phyloP scores from a whole-genome alignment of 2,888 invertebrate species.

The Sepiola atlantica region DNA sequence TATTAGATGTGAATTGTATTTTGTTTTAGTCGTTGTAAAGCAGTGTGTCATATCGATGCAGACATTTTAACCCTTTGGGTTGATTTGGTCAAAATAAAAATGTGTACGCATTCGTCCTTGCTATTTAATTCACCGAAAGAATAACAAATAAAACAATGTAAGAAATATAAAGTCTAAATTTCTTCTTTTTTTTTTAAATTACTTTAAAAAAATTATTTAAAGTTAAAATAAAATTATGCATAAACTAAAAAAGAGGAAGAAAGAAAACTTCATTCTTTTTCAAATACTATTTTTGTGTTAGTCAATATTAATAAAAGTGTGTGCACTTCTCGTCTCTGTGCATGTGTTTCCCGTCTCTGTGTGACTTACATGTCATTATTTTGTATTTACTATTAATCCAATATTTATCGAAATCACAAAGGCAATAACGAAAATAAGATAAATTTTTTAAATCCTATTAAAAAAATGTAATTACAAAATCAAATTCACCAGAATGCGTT shows the following conservation, averaged over 20 bases:
- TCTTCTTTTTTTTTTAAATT: background rate
- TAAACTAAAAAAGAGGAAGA: background rate
- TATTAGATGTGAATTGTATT: background rate
- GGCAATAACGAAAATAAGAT: too few species aligned
- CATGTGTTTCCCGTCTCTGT: too few species aligned
- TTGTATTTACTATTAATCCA: too few species aligned
- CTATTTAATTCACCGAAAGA: background rate
- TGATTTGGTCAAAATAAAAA: background rate
- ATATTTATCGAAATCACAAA: too few species aligned
- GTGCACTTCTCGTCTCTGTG: too few species aligned
- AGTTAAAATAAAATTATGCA: background rate
- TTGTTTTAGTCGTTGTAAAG: background rate
- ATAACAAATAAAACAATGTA: background rate
- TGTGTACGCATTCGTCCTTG: background rate
- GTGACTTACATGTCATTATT: too few species aligned
- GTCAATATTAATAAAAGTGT: too few species aligned
- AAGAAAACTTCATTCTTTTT: background rate
- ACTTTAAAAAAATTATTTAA: background rate
- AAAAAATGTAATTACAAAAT: too few species aligned
- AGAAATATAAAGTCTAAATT: background rate
- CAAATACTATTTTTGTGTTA: too few species aligned
- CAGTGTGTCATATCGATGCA: background rate
- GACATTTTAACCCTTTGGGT: background rate
- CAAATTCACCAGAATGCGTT: too few species aligned
- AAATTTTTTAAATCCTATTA: too few species aligned